These are phyloP conservation scores for Fopius arisanus DNA, from an alignment of 1,140 invertebrate genomes.

Conservation along the genomic window DNA sequence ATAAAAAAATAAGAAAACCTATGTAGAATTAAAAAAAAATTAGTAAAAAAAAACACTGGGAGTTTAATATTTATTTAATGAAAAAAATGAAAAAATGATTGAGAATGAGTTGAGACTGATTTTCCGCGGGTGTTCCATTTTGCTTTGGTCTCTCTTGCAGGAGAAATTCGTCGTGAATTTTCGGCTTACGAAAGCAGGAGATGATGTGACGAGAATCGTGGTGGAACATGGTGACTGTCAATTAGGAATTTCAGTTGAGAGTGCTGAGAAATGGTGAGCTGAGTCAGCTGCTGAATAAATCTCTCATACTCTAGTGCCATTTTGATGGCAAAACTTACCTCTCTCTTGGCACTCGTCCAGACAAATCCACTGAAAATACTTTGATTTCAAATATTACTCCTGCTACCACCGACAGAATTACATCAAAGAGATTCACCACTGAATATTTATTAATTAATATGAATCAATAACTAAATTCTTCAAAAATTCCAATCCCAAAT, in stretches of 20 bases:
- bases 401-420: too few species aligned
- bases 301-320: not conserved
- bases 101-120: too few species aligned
- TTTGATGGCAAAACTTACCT: conserved; percentile 9
- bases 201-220: conserved; percentile 32
- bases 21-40: too few species aligned
- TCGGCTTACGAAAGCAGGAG: conserved; percentile 25
- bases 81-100: conserved; percentile 6
- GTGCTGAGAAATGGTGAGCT: not conserved
- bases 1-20: too few species aligned
- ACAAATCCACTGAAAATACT: not conserved
- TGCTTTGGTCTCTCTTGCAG: conserved; percentile 19
- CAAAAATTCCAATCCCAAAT: too few species aligned
- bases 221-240: conserved; percentile 46
- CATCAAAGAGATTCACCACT: too few species aligned
- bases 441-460: too few species aligned
- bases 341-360: not conserved
- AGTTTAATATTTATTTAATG: too few species aligned
- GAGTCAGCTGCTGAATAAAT: conserved; percentile 4
- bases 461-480: too few species aligned
- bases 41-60: too few species aligned
- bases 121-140: too few species aligned
- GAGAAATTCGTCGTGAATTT: conserved; percentile 28
- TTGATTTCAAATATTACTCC: not conserved
- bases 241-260: conserved; percentile 35